These are phyloP conservation scores for Connochaetes taurinus DNA, from an alignment of 2,113 vertebrate species.

Conservation along the genomic window DNA sequence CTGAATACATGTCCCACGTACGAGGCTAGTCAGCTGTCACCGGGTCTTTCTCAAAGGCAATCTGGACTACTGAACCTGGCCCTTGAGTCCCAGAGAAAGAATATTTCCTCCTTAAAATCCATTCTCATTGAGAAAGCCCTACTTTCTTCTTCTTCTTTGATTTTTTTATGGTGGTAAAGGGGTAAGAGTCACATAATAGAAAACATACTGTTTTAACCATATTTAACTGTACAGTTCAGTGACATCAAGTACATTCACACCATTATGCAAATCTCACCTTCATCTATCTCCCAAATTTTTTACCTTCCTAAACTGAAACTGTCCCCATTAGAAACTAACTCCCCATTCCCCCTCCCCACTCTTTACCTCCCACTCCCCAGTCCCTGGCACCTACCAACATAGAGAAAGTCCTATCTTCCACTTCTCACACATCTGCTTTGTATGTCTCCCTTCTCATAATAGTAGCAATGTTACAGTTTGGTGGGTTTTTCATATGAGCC, in stretches of 20 bases:
- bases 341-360: neutral
- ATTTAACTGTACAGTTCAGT: neutral
- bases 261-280: neutral
- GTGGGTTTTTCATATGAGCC: neutral
- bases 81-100: neutral
- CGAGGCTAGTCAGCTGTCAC: neutral
- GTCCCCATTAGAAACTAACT: neutral
- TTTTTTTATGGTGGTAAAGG: neutral
- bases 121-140: neutral
- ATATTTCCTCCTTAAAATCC: neutral
- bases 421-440: neutral
- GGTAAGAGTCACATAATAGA: neutral
- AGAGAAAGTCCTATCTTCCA: neutral
- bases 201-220: neutral
- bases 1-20: neutral
- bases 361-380: neutral
- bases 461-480: too few species aligned
- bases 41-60: neutral
- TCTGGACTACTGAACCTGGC: neutral
- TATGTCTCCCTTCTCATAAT: neutral
- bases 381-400: neutral
- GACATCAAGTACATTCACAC: neutral
- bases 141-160: neutral
- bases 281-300: neutral
- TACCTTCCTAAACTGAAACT: neutral